A percentile compares a stretch with the other conserved stretches of the same genome.
These are phyloP conservation scores for human DNA, from an alignment of 2,113 vertebrate genomes.

Conservation along the genomic window GRCh38 chr11:6324001-6324500, in stretches of 20 bases:
- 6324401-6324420: neutral
- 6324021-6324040: neutral
- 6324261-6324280: neutral
- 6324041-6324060: neutral
- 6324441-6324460: neutral
- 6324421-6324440: neutral
- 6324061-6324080: neutral
- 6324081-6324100: neutral
- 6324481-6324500: neutral
- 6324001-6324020: neutral
- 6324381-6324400: neutral
- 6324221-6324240: neutral
- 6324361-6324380: neutral
- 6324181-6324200: neutral
- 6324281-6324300: neutral
- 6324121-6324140: neutral
- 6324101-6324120: neutral
- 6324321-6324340: neutral
- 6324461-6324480: neutral
- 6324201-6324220: neutral
- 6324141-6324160: neutral
- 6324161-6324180: neutral
- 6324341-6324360: neutral
- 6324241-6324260: neutral
- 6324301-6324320: neutral